Percentiles rank a stretch among this genome's conserved stretches.
Evolutionary conservation across 2,888 invertebrate species (phyloP).

Genomic region (Periphyllus acericola): DNA sequence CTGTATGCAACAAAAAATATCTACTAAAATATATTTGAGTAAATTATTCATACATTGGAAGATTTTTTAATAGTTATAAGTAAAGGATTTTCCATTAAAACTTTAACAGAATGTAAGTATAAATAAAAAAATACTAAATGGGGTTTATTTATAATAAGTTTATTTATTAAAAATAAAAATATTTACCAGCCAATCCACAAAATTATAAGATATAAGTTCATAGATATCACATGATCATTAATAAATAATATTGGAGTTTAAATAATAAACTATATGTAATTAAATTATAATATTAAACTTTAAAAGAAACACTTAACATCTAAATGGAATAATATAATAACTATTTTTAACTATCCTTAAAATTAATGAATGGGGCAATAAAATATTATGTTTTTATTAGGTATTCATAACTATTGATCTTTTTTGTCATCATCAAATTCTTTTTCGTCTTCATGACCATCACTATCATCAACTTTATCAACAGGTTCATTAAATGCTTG

Average conservation of each 20-base stretch:
- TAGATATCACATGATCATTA: conserved; percentile 29
- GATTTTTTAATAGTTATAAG: background rate
- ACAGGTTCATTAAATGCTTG: conserved; percentile 56
- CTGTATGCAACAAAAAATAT: background rate
- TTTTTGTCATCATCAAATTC: conserved; percentile 35
- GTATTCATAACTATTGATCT: conserved; percentile 33
- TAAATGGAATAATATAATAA: conserved; percentile 30
- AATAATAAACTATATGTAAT: conserved; percentile 27
- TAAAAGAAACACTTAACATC: conserved; percentile 44
- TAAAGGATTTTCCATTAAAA: conserved; percentile 30
- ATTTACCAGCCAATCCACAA: conserved; percentile 43
- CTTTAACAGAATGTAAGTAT: conserved; percentile 24
- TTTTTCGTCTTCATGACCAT: conserved; percentile 20
- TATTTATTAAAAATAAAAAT: conserved; percentile 56
- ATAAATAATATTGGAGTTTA: conserved; percentile 41
- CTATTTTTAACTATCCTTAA: conserved; percentile 12
- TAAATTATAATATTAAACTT: conserved; percentile 36
- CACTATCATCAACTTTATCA: conserved; percentile 19
- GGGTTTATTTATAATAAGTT: conserved; percentile 33
- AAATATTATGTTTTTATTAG: background rate
- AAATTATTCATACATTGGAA: no score
- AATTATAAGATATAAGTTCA: conserved; percentile 34
- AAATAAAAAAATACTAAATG: conserved; percentile 50
- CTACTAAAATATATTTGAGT: background rate
- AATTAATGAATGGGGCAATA: conserved; percentile 10